Base-by-base conservation (phyloP, 2,113 vertebrate species). In the Dicerorhinus sumatrensis region DNA sequence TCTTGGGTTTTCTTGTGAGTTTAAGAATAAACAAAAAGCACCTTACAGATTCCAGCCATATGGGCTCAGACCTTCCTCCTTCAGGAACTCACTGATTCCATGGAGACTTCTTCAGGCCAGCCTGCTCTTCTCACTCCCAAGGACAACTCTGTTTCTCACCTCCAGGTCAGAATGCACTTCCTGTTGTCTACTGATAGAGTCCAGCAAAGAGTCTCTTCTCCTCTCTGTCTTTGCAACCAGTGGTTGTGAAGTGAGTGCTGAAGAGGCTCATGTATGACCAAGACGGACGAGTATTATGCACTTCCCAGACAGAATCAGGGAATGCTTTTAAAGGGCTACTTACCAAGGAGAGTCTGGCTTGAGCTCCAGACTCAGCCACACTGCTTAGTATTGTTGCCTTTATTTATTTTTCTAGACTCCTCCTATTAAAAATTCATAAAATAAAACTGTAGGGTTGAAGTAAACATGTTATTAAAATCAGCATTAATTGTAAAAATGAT, bases 241-340 rank as follows among this genome's bases (percentile, higher is more conserved):
- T 25, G 8, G 5, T 36, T 54, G 29, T 5, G 36, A 29, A 46
- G 8, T 70, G 51, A 14, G 13, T 33, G 21, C 13, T 58, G 36
- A 17, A 31, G 4, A 97, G 94, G 73, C 60, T 89, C 98, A 97
- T 13, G 0, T 95, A 89, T 97, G 95, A 98, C 85, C 92, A 94
- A 96, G 94, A 98, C 96, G 97, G 97, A 82, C 14, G 25, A 56
- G 8, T 14, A n/a, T 2, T 33, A 63, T 81, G 96, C 89, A 90
- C 92, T 97, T 98, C 97, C 96, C 95, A 98, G 97, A 97, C 91
- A 98, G 98, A 98, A 98, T 98, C 97, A 97, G 98, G 97, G 98
- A 98, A 98, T 51, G 98, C 97, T 96, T 69, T 98, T 98, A 98
- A 98, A 98, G 98, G 98, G 98, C 98, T 98, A 97, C 96, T 96